A percentile compares a stretch with the other conserved stretches of the same genome.
phyloP scores from a whole-genome alignment of 2,113 vertebrate species.

The Phyllostomus hastatus region DNA sequence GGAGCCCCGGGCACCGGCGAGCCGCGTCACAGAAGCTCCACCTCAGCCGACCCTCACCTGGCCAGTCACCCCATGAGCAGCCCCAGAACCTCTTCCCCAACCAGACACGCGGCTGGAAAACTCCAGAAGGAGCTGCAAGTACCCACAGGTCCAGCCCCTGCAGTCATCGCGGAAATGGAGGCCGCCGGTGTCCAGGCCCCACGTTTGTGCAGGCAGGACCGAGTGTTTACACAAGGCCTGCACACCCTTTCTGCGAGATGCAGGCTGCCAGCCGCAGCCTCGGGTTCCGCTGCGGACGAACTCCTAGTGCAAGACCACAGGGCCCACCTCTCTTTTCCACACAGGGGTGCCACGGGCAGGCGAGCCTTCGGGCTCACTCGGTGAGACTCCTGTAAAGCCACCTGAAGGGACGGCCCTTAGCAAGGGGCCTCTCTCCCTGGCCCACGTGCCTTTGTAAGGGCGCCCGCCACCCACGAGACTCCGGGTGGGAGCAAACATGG shows the following conservation, averaged over 20 bases:
- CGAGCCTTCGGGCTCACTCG: background rate
- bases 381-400: background rate
- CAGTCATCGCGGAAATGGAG: background rate
- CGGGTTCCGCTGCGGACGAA: conserved; percentile 19
- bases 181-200: background rate
- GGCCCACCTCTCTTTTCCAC: background rate
- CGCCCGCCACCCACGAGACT: background rate
- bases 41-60: background rate
- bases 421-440: background rate
- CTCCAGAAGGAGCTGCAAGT: background rate
- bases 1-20: background rate
- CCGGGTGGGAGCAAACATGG: background rate
- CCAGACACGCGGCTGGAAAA: background rate
- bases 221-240: conserved; percentile 13
- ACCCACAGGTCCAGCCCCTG: background rate
- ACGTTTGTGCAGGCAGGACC: conserved; percentile 44
- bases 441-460: background rate
- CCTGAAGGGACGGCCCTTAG: background rate
- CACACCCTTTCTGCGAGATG: background rate
- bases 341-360: background rate
- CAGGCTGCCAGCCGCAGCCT: background rate
- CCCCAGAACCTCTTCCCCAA: background rate
- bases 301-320: background rate
- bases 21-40: background rate
- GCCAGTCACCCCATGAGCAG: background rate